Percentiles rank a stretch among this genome's conserved stretches.
Evolutionary conservation across 2,797 vertebrate species (phyloP).

Genomic region (Cossypha caffra): DNA sequence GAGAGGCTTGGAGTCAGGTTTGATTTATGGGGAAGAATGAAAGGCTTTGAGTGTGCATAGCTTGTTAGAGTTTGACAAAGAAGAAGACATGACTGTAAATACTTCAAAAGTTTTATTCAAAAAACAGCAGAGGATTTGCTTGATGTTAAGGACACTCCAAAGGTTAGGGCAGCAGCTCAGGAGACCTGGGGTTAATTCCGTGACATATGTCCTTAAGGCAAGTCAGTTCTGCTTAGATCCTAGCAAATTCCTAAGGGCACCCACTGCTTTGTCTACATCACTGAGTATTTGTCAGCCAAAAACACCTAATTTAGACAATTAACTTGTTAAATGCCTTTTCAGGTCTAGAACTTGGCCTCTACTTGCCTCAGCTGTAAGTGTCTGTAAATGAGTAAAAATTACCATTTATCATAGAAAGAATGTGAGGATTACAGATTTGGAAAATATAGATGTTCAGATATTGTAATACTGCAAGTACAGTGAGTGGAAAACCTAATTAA

Average conservation of each 20-base stretch:
- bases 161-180: constrained; percentile 21
- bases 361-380: background rate
- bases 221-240: constrained; percentile 16
- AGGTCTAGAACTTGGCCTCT: background rate
- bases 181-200: constrained; percentile 39
- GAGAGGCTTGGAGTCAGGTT: background rate
- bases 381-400: background rate
- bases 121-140: constrained; percentile 23
- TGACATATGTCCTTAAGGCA: constrained; percentile 5
- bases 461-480: background rate
- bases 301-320: background rate
- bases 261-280: constrained; percentile 1
- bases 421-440: background rate
- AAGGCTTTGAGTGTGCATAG: background rate
- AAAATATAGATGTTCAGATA: background rate
- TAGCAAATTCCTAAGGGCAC: constrained; percentile 27
- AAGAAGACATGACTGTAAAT: constrained; percentile 9
- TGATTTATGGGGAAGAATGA: constrained; percentile 26
- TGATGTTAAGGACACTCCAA: constrained; percentile 21
- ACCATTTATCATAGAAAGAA: background rate
- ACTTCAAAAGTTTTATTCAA: constrained; percentile 37
- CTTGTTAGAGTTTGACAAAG: background rate
- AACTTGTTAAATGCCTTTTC: background rate
- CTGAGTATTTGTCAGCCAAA: background rate
- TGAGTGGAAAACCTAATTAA: background rate